Base-by-base conservation (phyloP, 2,888 invertebrate genomes). In the Chymomyza amoena region DNA sequence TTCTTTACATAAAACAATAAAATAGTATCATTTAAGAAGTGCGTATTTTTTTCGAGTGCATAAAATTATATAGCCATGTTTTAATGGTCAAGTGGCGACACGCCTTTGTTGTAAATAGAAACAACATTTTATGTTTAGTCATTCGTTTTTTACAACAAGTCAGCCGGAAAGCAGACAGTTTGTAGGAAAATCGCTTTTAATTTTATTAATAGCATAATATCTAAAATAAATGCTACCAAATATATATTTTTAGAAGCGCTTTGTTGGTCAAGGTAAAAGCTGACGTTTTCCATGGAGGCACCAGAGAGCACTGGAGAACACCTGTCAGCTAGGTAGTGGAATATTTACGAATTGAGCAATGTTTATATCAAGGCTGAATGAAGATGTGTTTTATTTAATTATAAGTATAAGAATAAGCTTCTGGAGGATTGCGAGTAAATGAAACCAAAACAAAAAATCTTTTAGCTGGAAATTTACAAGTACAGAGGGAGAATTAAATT, bases 101-200 rank as follows among this genome's bases (percentile, higher is more conserved):
- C 18, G 54, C n/a, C 10, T 51, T 10, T 51, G 16, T 52, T 52
- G 64, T 84, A 81, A 79, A 84, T 81, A 73, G 73, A 77, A 81
- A 66, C 32, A 32, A 70, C 64, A 84, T 87, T 84, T 74, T 79
- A 74, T 87, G 80, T 75, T 85, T 72, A 80, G 74, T 80, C 80
- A 80, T 75, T 82, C 61, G 72, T 66, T 32, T 7, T 32, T 32
- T 32, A 18, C 51, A 59, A 32, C 45, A 20, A 57, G 18, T 45
- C 45, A 51, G 39, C 32, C 10, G 50, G 18, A 50, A 20, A 13
- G 15, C n/a, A 15, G 16, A 25, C 10, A 10, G 10, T n/a, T 16
- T 18, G 7, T 4, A 51, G 6, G 10, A n/a, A 62, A 25, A 60
- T 28, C 25, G 50, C 20, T 69, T 59, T n/a, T 50, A 50, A 54